Percentiles rank a stretch among this genome's conserved stretches.
Evolutionary conservation across 2,797 vertebrate species (phyloP).

Genomic region (Menidia menidia): DNA sequence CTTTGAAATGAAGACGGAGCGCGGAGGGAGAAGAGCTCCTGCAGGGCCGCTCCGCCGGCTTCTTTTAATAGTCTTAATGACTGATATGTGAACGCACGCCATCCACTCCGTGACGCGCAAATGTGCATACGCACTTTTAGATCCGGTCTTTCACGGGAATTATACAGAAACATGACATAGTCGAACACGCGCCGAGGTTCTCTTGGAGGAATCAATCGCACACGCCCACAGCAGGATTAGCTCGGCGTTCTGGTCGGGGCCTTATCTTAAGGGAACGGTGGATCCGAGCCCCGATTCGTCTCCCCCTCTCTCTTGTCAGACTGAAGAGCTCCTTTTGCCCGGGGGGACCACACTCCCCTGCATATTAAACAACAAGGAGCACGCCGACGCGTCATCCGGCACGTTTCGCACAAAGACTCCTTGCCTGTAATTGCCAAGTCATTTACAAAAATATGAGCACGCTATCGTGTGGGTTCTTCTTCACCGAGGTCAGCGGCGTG

Average conservation of each 20-base stretch:
- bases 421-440: constrained; percentile 13
- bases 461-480: background rate
- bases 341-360: constrained; percentile 34
- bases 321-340: constrained; percentile 32
- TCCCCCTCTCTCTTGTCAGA: constrained; percentile 42
- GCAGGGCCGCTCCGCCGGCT: constrained; percentile 14
- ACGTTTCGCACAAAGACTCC: constrained; percentile 25
- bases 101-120: background rate
- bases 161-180: constrained; percentile 10
- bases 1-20: constrained; percentile 1
- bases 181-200: background rate
- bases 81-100: constrained; percentile 8
- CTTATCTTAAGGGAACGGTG: constrained; percentile 56
- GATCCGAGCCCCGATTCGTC: constrained; percentile 57
- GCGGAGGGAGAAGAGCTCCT: background rate
- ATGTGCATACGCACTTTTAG: background rate
- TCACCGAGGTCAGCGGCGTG: background rate
- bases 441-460: background rate
- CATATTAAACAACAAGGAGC: constrained; percentile 45
- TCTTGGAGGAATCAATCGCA: constrained; percentile 20
- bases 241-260: constrained; percentile 31
- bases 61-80: constrained; percentile 30
- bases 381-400: constrained; percentile 8
- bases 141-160: constrained; percentile 9
- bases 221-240: constrained; percentile 43